Percentiles rank a stretch among this genome's conserved stretches.
phyloP scores from a whole-genome alignment of 2,797 vertebrate species.

The Cichlasoma orientale region DNA sequence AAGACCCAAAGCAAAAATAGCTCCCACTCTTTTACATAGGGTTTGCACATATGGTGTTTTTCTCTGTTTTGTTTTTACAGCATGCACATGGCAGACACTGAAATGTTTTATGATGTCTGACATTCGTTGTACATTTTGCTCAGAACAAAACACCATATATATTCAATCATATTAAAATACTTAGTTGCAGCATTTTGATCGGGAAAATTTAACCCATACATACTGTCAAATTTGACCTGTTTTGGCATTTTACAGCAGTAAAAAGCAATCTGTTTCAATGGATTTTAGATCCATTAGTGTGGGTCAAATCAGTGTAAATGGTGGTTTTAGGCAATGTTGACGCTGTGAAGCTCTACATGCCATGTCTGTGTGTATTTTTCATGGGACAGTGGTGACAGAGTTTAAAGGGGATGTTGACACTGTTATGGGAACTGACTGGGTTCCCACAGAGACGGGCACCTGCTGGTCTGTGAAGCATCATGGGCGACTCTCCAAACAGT shows the following conservation, averaged over 20 bases:
- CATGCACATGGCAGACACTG: neutral
- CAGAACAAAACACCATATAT: fast-evolving
- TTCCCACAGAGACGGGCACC: neutral
- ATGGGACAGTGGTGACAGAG: neutral
- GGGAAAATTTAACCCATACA: neutral
- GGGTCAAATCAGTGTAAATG: neutral
- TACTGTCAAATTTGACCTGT: fast-evolving
- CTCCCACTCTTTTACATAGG: neutral
- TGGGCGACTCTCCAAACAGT: neutral
- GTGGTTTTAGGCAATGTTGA: neutral
- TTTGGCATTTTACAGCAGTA: neutral
- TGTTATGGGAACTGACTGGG: neutral
- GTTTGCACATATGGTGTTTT: neutral
- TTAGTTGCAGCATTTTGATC: neutral
- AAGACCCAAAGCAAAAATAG: neutral
- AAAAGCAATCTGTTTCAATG: too few relatives aligned
- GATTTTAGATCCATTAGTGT: too few relatives aligned
- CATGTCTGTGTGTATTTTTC: neutral
- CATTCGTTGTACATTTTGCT: neutral
- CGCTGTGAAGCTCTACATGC: neutral
- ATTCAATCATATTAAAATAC: neutral
- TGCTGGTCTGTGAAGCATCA: neutral
- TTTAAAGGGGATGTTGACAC: neutral
- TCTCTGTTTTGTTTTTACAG: neutral
- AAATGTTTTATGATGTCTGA: neutral